Base-by-base conservation (phyloP, 2,888 invertebrate genomes). In the Frankliniella fusca region DNA sequence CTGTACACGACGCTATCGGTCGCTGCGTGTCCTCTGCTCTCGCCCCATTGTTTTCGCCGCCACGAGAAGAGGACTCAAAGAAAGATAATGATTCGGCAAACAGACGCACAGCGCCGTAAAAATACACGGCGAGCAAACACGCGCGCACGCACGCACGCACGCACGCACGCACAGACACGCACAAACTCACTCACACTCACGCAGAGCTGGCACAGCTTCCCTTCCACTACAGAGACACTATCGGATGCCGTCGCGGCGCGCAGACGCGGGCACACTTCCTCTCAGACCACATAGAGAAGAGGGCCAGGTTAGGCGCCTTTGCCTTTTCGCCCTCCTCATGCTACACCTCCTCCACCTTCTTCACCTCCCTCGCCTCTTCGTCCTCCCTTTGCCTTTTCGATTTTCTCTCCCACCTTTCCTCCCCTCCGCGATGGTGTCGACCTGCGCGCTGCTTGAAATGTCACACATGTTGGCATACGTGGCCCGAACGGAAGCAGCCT, bases 41-140 rank as follows among this genome's bases (percentile, higher is more conserved):
- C 23, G 23, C 11, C 70, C 70, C 27, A 76, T 76, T 76, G 70
- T 76, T 76, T 76, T 23, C 70, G 23, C n/a, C 61, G 61, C 61
- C 61, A 20, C 20, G 61, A 61, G 61, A 61, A 61, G 15, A 61
- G 38, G 54, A 76, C 70, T 76, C 70, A 76, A 76, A 76, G 70
- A 12, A 23, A 76, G 70, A 76, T 76, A 76, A 76, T 76, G 70
- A 76, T 76, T 76, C 70, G 23, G 70, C 70, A 76, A 76, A 76
- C 70, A 61, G 20, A 61, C 70, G 27, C 70, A 76, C 70, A 27
- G 27, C 27, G 70, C 70, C 70, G 70, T 76, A 76, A 76, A 76
- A 76, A 76, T 76, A 76, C 70, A 76, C 27, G 8, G 70, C 8
- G 27, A 27, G 27, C 70, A 76, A 76, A 76, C 70, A 61, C 61